Percentiles rank a stretch among this genome's conserved stretches.
Evolutionary conservation across 2,888 invertebrate genomes (phyloP).

Genomic region (Petrolisthes cinctipes): DNA sequence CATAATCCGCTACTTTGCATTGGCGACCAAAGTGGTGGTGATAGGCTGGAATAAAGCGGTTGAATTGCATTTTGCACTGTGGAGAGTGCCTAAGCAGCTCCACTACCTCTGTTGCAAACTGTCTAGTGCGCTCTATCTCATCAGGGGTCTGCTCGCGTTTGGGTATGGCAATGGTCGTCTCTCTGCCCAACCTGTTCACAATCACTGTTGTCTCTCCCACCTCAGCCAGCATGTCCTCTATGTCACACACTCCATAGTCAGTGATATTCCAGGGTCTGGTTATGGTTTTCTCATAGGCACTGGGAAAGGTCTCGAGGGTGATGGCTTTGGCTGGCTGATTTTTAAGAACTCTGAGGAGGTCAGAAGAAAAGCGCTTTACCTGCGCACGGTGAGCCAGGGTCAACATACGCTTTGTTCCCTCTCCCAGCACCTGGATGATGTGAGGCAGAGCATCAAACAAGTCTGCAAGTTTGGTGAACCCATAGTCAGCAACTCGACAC

Average conservation of each 20-base stretch:
- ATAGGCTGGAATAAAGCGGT: conserved; percentile 94
- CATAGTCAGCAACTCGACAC: conserved; percentile 95
- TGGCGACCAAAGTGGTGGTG: conserved; percentile 95
- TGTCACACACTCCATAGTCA: conserved; percentile 85
- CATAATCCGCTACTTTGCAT: conserved; percentile 91
- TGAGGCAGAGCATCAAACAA: conserved; percentile 88
- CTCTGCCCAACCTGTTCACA: conserved; percentile 72
- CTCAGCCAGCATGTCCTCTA: conserved; percentile 83
- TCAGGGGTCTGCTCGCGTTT: conserved; percentile 86
- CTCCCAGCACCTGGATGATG: conserved; percentile 90
- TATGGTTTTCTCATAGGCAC: conserved; percentile 76
- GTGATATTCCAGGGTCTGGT: conserved; percentile 78
- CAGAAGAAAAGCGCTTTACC: conserved; percentile 88
- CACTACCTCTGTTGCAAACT: conserved; percentile 85
- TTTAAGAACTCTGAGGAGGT: conserved; percentile 87
- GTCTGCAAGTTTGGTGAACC: conserved; percentile 93
- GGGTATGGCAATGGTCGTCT: conserved; percentile 81
- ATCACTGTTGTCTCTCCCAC: conserved; percentile 80
- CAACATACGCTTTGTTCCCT: conserved; percentile 86
- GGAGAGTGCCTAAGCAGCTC: conserved; percentile 89
- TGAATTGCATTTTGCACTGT: conserved; percentile 87
- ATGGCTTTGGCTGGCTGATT: conserved; percentile 82
- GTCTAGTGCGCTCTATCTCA: conserved; percentile 84
- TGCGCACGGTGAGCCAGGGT: conserved; percentile 91
- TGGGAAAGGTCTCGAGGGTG: conserved; percentile 79